Base-by-base conservation (phyloP, 2,113 vertebrate genomes). In the Felis chaus region DNA sequence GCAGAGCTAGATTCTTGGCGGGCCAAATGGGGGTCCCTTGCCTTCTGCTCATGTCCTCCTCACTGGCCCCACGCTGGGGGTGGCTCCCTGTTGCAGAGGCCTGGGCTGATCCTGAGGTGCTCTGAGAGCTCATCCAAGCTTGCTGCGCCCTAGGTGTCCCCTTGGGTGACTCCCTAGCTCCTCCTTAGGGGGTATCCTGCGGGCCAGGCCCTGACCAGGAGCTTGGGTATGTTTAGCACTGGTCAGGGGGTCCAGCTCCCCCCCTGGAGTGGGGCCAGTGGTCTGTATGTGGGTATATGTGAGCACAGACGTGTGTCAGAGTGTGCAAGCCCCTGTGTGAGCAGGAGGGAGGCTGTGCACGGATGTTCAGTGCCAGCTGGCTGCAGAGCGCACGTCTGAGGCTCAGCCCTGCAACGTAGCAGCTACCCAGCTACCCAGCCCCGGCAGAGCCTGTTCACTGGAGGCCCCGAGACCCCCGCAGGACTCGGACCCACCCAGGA, bases 371-470 rank as follows among this genome's bases (percentile, higher is more conserved):
- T 23, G 25, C 45, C 8, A 1, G 29, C 4, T 5, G 63, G 88
- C 4, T 82, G 55, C 79, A 55, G 66, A 50, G 36, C 0, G 2
- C 6, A 1, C 3, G 69, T 6, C 9, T 55, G 23, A 53, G 89
- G 71, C 65, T 76, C 71, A 76, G 71, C 41, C n/a, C 13, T 25
- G 4, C 63, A 55, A 21, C 53, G 81, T 33, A 5, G 73, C 66
- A 63, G 57, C 15, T 36, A 3, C 0, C 31, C 66, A 63, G 57
- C 15, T 36, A 3, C 0, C 31, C 12, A 4, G 36, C 29, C 23
- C n/a, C 0, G 0, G 9, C 1, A 8, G 23, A 1, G 6, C 29
- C 71, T 39, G 31, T 69, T 39, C 29, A 0, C 36, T 5, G 23
- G 41, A 31, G 19, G 27, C 31, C 45, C 68, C 0, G 4, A 76